These are phyloP conservation scores for Dipodomys stephensi DNA, from an alignment of 2,113 vertebrate genomes.

Conservation along the genomic window DNA sequence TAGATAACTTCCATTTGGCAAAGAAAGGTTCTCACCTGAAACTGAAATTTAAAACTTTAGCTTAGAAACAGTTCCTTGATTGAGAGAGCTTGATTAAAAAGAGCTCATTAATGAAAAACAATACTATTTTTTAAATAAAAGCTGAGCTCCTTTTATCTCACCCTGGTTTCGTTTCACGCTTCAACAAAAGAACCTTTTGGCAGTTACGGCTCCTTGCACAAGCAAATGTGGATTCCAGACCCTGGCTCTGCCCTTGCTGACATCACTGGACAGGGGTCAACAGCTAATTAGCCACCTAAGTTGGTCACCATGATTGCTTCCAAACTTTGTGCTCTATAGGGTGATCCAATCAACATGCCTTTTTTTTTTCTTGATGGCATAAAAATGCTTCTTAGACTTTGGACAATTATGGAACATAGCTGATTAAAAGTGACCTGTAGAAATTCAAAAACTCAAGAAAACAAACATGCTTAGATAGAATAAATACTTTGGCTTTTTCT, in stretches of 20 bases:
- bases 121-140: constrained; percentile 47
- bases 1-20: constrained; percentile 56
- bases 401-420: constrained; percentile 32
- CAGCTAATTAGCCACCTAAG: constrained; percentile 46
- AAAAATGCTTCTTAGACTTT: constrained; percentile 21
- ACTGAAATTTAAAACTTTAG: constrained; percentile 55
- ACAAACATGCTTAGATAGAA: not conserved
- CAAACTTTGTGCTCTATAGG: not conserved
- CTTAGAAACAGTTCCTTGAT: constrained; percentile 58
- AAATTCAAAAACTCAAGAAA: not conserved
- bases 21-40: constrained; percentile 50
- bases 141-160: constrained; percentile 59
- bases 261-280: constrained; percentile 52
- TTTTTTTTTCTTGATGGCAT: not conserved
- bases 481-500: constrained; percentile 43
- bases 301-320: not conserved
- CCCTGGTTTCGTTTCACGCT: constrained; percentile 55
- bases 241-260: constrained; percentile 17
- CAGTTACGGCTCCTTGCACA: constrained; percentile 7
- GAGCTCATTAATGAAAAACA: constrained; percentile 68
- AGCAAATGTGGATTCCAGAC: constrained; percentile 25
- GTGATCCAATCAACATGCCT: constrained; percentile 3
- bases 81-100: constrained; percentile 74
- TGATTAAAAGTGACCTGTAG: constrained; percentile 43
- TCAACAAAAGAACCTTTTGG: constrained; percentile 63